Evolutionary conservation across 2,797 vertebrate genomes (phyloP).

Genomic region (Otolemur crassicaudatus): DNA sequence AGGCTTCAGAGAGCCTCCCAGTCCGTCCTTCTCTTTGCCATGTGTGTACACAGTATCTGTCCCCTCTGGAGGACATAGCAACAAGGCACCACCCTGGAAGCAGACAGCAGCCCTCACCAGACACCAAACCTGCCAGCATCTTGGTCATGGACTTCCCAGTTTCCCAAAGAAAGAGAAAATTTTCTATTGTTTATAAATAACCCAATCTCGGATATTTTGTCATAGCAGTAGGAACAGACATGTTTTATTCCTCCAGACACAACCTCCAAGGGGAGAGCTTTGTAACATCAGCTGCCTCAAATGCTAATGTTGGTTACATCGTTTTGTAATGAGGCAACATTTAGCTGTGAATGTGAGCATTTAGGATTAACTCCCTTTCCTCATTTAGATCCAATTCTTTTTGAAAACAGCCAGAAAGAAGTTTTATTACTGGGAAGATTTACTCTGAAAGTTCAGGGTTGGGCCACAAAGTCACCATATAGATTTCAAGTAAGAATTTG

Average conservation of each 20-base stretch:
- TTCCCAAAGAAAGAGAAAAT: background rate
- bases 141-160: background rate
- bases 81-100: background rate
- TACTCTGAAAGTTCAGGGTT: constrained; percentile 61
- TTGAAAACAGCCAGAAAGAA: constrained; percentile 53
- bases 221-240: background rate
- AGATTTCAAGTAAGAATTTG: constrained; percentile 44
- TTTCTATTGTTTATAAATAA: background rate
- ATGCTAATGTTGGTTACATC: background rate
- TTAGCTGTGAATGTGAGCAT: constrained; percentile 17
- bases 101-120: background rate
- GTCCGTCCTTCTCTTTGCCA: background rate
- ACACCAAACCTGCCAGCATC: background rate
- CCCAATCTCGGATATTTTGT: background rate
- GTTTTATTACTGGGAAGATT: constrained; percentile 66
- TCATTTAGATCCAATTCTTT: constrained; percentile 51
- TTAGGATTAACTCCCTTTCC: constrained; percentile 34
- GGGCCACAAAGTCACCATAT: constrained; percentile 56
- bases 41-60: background rate
- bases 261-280: background rate
- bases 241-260: background rate
- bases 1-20: background rate
- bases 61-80: background rate
- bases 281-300: background rate
- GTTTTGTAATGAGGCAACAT: constrained; percentile 44